Percentiles rank a stretch among this genome's conserved stretches.
These are phyloP conservation scores for Manis crassicaudata DNA, from an alignment of 2,797 vertebrate species.

Conservation along the genomic window DNA sequence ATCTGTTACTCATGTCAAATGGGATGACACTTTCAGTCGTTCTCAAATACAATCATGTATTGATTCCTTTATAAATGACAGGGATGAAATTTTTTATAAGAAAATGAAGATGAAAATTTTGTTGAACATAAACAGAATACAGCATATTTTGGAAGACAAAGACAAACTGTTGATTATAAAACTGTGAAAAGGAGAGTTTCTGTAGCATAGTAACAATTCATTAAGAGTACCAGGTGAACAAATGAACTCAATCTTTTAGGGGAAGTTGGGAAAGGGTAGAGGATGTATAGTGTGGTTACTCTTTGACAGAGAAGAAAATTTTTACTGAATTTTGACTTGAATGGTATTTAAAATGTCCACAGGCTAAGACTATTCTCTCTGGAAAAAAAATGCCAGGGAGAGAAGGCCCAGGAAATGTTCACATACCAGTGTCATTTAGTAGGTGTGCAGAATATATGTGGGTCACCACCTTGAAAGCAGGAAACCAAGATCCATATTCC, in stretches of 20 bases:
- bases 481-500: neutral
- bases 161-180: neutral
- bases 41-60: neutral
- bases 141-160: neutral
- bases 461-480: accelerated
- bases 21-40: neutral
- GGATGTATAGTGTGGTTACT: neutral
- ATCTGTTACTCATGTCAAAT: neutral
- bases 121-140: neutral
- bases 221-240: neutral
- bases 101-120: neutral
- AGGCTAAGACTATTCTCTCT: neutral
- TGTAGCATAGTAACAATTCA: neutral
- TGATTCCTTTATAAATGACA: neutral
- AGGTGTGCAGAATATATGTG: too few relatives aligned
- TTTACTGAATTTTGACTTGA: neutral
- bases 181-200: neutral
- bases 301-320: neutral
- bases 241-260: neutral
- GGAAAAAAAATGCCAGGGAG: neutral
- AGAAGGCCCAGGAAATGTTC: neutral
- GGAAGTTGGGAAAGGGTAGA: neutral
- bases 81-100: neutral
- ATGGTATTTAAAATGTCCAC: neutral
- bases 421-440: neutral